These are phyloP conservation scores for Gasterosteus nipponicus DNA, from an alignment of 2,113 vertebrate genomes.

Conservation along the genomic window DNA sequence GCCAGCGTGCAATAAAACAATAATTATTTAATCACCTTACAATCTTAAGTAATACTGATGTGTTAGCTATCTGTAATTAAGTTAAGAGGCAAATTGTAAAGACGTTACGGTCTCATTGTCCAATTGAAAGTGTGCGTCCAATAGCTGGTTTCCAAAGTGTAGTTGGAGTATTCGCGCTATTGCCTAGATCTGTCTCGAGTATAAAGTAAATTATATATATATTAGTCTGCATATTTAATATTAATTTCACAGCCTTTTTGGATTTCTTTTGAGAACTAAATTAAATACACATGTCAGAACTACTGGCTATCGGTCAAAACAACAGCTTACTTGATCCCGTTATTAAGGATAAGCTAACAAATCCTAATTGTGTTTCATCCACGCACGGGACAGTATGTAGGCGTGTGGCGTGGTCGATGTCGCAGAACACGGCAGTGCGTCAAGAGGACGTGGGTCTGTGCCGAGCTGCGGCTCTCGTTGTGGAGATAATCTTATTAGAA, in stretches of 20 bases:
- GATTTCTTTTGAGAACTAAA: neutral
- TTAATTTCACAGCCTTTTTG: neutral
- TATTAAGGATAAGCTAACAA: neutral
- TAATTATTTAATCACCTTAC: conserved; percentile 70
- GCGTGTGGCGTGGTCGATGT: neutral
- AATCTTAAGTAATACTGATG: conserved; percentile 29
- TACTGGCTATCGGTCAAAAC: neutral
- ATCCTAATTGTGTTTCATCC: neutral
- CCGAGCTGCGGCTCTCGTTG: conserved; percentile 43
- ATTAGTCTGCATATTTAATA: neutral
- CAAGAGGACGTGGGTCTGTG: conserved; percentile 36
- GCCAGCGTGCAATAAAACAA: conserved; percentile 65
- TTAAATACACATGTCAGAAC: neutral
- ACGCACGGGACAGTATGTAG: neutral
- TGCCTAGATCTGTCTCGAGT: neutral
- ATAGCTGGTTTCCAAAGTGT: neutral
- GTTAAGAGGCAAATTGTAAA: conserved; percentile 33
- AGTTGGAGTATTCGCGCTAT: neutral
- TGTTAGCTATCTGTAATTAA: conserved; percentile 33
- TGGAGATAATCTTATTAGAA: conserved; percentile 63
- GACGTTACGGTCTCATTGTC: neutral
- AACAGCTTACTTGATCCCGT: neutral
- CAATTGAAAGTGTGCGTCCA: neutral
- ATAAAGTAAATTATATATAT: neutral
- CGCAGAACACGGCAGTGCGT: neutral